Base-by-base conservation (phyloP, 2,797 vertebrate genomes). In the Xenops minutus region DNA sequence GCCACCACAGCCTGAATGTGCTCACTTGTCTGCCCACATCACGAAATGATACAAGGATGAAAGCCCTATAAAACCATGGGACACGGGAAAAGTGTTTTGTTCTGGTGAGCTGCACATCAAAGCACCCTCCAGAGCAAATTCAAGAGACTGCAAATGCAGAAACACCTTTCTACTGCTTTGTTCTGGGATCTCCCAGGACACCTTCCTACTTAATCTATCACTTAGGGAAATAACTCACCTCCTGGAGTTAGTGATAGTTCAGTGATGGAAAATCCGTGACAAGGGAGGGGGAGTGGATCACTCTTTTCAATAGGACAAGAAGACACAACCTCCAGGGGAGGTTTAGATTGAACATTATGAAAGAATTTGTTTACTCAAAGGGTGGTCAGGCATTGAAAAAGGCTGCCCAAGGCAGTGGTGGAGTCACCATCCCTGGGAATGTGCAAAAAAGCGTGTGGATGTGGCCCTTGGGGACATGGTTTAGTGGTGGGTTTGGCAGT, bases 381-480 rank as follows among this genome's bases (percentile, higher is more conserved):
- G 36, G 16, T 3, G 48, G 22, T 37, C 48, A 21, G n/a, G 49
- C 23, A 43, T 51, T 69, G 63, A 32, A 11, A 55, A 41, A 41
- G 41, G 27, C 36, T 68, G 55, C 26, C 39, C 71, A 62, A 26
- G 14, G 22, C 48, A 61, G 30, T 48, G 41, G 8, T 48, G 34
- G 48, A 27, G 36, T 39, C 56, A 10, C 20, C n/a, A 39, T 2
- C 4, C 14, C n/a, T 64, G 51, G 23, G 56, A 15, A 18, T 22
- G 14, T 32, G 71, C 24, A 34, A 16, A 22, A 46, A 46, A 64
- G 22, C 4, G 21, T 4, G 29, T 22, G 10, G n/a, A 14, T 46
- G n/a, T 39, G 51, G 44, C n/a, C 39, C 37, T 0, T 64, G 43
- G 24, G 51, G 24, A 37, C 17, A 2, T 3, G 13, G 43, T 0